Evolutionary conservation across 2,113 vertebrate species (phyloP), one percentile per base, ranked within the genome.

Genomic region (Dasypus novemcinctus): DNA sequence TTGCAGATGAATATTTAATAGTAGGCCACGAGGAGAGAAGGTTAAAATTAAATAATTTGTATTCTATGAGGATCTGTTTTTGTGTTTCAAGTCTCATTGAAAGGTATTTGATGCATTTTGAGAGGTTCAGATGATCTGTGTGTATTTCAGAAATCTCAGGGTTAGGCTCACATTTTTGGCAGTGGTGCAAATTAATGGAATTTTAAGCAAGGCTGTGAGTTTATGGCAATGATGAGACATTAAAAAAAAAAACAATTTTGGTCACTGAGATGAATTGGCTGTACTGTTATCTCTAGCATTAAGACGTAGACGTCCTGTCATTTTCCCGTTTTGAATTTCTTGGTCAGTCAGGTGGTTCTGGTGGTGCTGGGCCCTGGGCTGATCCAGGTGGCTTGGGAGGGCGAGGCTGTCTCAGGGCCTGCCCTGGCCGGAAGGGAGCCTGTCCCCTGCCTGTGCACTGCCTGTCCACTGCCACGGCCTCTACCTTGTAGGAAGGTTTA

Each of bases 121-220:
- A 95, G 87, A 94, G 43, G 41, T 57, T 27, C 66, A 86, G 89
- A 89, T 78, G 69, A 66, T 91, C 59, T 81, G 23, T 78, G 23
- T 78, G 52, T 63, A 66, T 90, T 93, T 96, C 81, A 78, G 90
- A 89, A 95, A 75, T 93, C 79, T 94, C 59, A 76, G 61, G 81
- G 72, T 81, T 96, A 85, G 85, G 76, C 88, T 87, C 85, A 83
- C 74, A 52, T 93, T 96, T 94, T 93, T 83, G 84, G 96, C 80
- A 64, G 27, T 38, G 93, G 95, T 92, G 29, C 80, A 95, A 49
- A 86, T 94, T 61, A 92, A 82, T 54, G 94, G 80, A 82, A 92
- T 93, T 90, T 93, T 94, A 96, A 93, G 57, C 68, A 92, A 85
- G 88, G 49, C 43, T 72, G n/a, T 69, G 29, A 81, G 41, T 84